Evolutionary conservation across 2,888 invertebrate genomes (phyloP), one percentile per base, ranked within the genome.

Genomic region (Rhimphoctona megacephalus): DNA sequence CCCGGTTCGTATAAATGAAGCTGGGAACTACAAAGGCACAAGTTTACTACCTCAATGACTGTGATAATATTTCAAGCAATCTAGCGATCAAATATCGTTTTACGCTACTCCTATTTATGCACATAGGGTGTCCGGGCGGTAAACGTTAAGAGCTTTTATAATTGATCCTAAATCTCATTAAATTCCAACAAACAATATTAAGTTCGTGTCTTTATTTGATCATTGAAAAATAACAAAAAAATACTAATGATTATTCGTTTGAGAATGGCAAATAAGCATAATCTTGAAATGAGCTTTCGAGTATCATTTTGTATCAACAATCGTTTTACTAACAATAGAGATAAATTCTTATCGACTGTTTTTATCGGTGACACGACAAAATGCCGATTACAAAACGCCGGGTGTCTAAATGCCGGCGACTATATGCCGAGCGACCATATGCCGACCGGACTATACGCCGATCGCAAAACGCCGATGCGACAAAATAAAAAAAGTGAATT

Each of bases 1-100:
- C 9, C 4, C 30, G 25, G 83, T 73, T 17, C 17, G 17, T 67
- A 73, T 46, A 66, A 83, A 72, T 70, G 46, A 61, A 33, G 36
- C 25, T 46, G 43, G 43, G 3, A 54, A 30, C 43, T 64, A 43
- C 66, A 73, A 79, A 79, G 57, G 30, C 67, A 70, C 54, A n/a
- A 83, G 61, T 84, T 73, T 80, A 70, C 79, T 39, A 9, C 36
- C 49, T 67, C 49, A 69, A 73, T 67, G 66, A 36, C 66, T 67
- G 22, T 22, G 54, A 57, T 69, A 46, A 46, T 77, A 74, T 69
- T 84, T 74, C 69, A 69, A 46, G 46, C 30, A n/a, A 46, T 39
- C 39, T 30, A 61, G 30, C 80, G 61, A 52, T 84, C 30, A 33
- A 30, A 61, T 36, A 39, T 64, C 33, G 17, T 70, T 69, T 79